A percentile compares a stretch with the other conserved stretches of the same genome.
Conservation (phyloP, 1,140 invertebrate species). For the Apolygus lucorum region DNA sequence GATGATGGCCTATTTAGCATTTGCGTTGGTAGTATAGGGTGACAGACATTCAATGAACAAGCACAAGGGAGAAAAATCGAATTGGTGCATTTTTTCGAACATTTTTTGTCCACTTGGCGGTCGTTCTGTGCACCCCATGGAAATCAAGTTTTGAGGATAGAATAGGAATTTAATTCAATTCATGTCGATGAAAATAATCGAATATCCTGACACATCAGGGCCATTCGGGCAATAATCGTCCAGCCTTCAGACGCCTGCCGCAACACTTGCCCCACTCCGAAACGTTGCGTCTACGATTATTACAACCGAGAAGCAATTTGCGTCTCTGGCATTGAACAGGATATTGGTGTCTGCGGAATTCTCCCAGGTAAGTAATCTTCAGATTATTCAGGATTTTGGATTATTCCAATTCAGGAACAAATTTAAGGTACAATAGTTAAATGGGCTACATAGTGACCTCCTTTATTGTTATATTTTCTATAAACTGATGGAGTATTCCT, state of each 20-base stretch:
- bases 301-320: background rate
- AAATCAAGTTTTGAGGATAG: background rate
- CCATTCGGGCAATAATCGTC: background rate
- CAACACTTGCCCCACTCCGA: background rate
- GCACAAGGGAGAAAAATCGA: too few relatives aligned
- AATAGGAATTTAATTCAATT: background rate
- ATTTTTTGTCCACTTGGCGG: background rate
- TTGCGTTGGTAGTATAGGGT: too few relatives aligned
- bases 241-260: background rate
- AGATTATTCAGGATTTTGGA: too few relatives aligned
- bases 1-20: too few relatives aligned
- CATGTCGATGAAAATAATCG: background rate
- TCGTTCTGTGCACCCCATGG: background rate
- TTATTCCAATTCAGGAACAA: too few relatives aligned
- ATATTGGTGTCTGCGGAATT: background rate
- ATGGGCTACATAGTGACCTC: too few relatives aligned
- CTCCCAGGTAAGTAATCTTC: background rate
- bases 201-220: background rate
- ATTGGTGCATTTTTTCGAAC: too few relatives aligned
- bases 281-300: background rate
- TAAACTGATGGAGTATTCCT: too few relatives aligned
- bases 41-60: too few relatives aligned
- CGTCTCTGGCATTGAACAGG: background rate
- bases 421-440: too few relatives aligned
- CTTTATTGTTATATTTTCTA: too few relatives aligned